These are phyloP conservation scores for Anorthoa munda DNA, from an alignment of 2,888 invertebrate species.

Conservation along the genomic window DNA sequence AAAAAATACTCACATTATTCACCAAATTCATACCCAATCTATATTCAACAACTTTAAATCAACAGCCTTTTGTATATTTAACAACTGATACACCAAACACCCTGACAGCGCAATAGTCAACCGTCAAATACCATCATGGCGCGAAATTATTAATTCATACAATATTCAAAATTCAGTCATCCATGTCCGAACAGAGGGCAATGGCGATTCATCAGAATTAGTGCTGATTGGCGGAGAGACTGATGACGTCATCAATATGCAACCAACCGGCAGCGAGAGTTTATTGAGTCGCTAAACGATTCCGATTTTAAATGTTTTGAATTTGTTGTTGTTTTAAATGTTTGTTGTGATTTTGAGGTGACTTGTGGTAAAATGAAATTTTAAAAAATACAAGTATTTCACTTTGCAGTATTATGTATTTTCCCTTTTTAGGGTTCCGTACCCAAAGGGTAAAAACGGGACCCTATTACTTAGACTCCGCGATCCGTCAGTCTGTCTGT, in stretches of 20 bases:
- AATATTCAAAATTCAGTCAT: slow-evolving; percentile 75
- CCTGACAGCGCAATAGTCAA: slow-evolving; percentile 57
- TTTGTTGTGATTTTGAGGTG: not conserved
- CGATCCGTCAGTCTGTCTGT: too few relatives aligned
- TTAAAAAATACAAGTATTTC: not conserved
- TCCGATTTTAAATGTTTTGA: slow-evolving; percentile 55
- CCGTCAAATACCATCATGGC: slow-evolving; percentile 68
- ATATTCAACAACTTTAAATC: slow-evolving; percentile 53
- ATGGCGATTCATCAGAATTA: slow-evolving; percentile 86
- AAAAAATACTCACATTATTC: not conserved
- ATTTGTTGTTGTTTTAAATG: slow-evolving; percentile 16
- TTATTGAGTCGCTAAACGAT: slow-evolving; percentile 65
- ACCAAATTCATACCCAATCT: slow-evolving; percentile 40
- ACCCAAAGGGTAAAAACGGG: too few relatives aligned
- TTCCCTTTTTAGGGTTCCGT: too few relatives aligned
- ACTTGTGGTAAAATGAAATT: not conserved
- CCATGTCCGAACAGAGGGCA: slow-evolving; percentile 69
- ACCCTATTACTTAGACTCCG: too few relatives aligned
- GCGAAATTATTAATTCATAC: slow-evolving; percentile 74
- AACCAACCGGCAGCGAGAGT: slow-evolving; percentile 67
- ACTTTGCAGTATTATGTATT: too few relatives aligned
- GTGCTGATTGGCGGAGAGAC: slow-evolving; percentile 82
- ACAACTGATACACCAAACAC: slow-evolving; percentile 33
- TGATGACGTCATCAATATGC: slow-evolving; percentile 88
- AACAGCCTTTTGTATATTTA: slow-evolving; percentile 46